Percentiles rank a stretch among this genome's conserved stretches.
These are phyloP conservation scores for Cantharis rufa DNA, from an alignment of 2,888 invertebrate genomes.

Conservation along the genomic window DNA sequence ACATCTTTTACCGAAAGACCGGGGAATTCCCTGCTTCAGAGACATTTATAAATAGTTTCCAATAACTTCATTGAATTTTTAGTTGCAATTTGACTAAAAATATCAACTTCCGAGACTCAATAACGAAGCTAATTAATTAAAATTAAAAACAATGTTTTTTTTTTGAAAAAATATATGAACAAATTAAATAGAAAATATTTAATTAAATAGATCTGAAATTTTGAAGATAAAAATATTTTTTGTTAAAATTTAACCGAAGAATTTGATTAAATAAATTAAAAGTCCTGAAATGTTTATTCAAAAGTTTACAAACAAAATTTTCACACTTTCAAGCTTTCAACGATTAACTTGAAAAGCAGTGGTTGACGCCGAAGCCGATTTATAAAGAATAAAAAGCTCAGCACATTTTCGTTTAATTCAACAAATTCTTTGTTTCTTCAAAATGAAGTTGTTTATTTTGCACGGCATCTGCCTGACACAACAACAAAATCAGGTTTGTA, in stretches of 20 bases:
- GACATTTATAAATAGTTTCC: too few relatives aligned
- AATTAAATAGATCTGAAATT: not conserved
- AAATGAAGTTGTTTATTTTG: slow-evolving; percentile 6
- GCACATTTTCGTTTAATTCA: not conserved
- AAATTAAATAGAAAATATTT: too few relatives aligned
- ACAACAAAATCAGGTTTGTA: slow-evolving; percentile 7
- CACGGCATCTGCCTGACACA: not conserved
- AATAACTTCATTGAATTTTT: too few relatives aligned
- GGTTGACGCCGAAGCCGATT: not conserved
- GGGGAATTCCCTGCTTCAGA: too few relatives aligned
- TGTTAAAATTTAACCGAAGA: not conserved
- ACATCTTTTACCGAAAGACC: too few relatives aligned
- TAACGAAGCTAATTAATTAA: too few relatives aligned
- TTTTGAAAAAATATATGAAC: too few relatives aligned
- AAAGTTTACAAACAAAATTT: not conserved
- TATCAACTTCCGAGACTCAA: too few relatives aligned
- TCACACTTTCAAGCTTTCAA: not conserved
- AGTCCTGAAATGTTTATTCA: not conserved
- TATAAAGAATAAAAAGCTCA: not conserved
- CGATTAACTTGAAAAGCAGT: not conserved
- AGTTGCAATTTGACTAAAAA: too few relatives aligned
- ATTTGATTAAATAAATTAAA: not conserved
- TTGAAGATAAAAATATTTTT: not conserved
- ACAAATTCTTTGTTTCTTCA: not conserved
- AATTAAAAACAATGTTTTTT: too few relatives aligned